Evolutionary conservation across 2,797 vertebrate genomes (phyloP).

Genomic region (Denticeps clupeoides): DNA sequence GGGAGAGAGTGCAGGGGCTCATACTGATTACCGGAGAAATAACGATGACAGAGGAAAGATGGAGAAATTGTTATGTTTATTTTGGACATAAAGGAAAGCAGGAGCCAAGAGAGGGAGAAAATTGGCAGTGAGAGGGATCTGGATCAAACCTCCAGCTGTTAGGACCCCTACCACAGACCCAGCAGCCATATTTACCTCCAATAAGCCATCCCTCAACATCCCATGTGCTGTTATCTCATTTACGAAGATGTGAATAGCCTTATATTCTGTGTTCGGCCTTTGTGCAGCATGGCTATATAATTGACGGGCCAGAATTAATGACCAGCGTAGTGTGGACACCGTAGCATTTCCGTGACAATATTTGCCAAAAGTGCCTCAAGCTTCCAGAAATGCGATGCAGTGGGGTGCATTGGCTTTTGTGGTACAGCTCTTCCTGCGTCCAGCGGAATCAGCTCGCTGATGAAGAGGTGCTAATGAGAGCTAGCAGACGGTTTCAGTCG

Average conservation of each 20-base stretch:
- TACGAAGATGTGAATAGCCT: not conserved
- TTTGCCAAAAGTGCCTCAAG: too few relatives aligned
- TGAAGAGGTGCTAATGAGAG: not conserved
- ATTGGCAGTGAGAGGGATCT: slow-evolving; percentile 1
- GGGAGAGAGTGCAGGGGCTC: not conserved
- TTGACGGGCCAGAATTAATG: too few relatives aligned
- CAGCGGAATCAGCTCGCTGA: not conserved
- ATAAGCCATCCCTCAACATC: not conserved
- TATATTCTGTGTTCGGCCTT: not conserved
- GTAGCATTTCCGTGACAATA: too few relatives aligned
- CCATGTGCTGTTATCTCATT: not conserved
- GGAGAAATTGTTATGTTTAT: not conserved
- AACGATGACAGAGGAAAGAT: not conserved
- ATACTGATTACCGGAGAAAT: not conserved
- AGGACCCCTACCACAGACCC: not conserved
- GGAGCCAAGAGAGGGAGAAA: not conserved
- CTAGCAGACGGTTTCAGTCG: not conserved
- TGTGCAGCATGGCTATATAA: too few relatives aligned
- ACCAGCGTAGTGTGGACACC: too few relatives aligned
- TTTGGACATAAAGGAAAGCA: not conserved
- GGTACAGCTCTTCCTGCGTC: not conserved
- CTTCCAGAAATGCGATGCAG: too few relatives aligned
- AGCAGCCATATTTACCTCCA: slow-evolving; percentile 1
- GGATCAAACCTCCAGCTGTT: not conserved
- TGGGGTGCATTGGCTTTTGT: too few relatives aligned